Evolutionary conservation across 1,140 invertebrate genomes (phyloP).

Genomic region (Nasonia giraulti): DNA sequence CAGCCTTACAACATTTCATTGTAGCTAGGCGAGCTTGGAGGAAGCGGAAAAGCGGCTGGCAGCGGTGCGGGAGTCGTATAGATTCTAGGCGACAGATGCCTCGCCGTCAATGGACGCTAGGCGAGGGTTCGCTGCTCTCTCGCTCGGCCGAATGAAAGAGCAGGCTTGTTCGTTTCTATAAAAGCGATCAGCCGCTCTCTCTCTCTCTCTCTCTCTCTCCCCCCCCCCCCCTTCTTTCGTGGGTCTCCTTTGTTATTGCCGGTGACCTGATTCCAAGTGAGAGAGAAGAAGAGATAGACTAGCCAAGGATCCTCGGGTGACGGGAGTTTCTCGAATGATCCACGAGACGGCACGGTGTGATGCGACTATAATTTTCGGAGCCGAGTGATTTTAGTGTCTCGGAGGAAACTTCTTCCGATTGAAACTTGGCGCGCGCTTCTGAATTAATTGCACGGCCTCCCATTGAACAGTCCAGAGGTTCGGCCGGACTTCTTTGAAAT

Average conservation of each 20-base stretch:
- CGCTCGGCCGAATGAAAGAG: slow-evolving; percentile 34
- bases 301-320: slow-evolving; percentile 2
- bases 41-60: not conserved
- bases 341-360: not conserved
- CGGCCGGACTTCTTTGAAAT: too few species aligned
- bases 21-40: not conserved
- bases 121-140: slow-evolving; percentile 26
- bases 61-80: not conserved
- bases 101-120: slow-evolving; percentile 40
- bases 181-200: slow-evolving; percentile 1
- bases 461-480: too few species aligned
- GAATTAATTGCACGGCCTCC: too few species aligned
- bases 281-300: not conserved
- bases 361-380: not conserved
- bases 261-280: slow-evolving; percentile 28
- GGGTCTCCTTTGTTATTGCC: slow-evolving; percentile 29
- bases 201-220: not conserved
- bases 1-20: too few species aligned
- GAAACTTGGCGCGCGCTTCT: too few species aligned
- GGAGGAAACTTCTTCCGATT: too few species aligned
- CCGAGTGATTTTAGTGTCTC: too few species aligned
- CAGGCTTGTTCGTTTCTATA: slow-evolving; percentile 26
- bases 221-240: not conserved
- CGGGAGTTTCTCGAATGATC: not conserved
- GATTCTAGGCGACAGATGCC: slow-evolving; percentile 40